Evolutionary conservation across 2,113 vertebrate genomes (phyloP), one percentile per base, ranked within the genome.

Genomic region (Larimichthys polyactis): DNA sequence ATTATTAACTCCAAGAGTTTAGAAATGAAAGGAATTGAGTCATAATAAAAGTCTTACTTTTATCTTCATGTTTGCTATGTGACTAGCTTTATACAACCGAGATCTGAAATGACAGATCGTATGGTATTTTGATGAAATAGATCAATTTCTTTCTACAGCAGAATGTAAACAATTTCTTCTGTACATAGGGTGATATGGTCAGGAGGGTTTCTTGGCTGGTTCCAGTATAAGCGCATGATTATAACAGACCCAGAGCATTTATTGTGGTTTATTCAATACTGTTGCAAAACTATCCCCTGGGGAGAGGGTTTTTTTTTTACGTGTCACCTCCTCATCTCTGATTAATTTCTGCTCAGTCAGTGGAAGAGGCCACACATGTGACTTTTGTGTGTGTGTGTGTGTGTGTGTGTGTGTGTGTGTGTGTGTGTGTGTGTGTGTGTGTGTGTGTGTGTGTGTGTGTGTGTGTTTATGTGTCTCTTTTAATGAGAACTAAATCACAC

Each of bases 331-430:
- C 76, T 66, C 75, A 79, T 71, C 62, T 72, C 49, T 54, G n/a
- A 17, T 83, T 57, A 71, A 58, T 16, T 51, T 48, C 17, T 81
- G 81, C 55, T 76, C 55, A 81, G 58, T 78, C 52, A 75, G 43
- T 64, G 63, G 63, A 78, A 78, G 51, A 73, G 58, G 43, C 69
- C 57, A 78, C 78, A 73, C 51, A 15, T 58, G 40, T 70, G 4
- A 57, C 15, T 69, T 55, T 57, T 19, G 27, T 36, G n/a, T 32
- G 29, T 32, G 29, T 32, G 29, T 32, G 29, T 36, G 36, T 36
- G 1, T 36, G 36, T 36, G 36, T 36, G 32, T 36, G 32, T 36
- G 32, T n/a, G n/a, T 36, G 36, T 36, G 36, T 40, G 36, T 40
- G 36, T 6, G 5, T 32, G 5, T 71, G 43, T 22, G 3, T n/a